Evolutionary conservation across 2,113 vertebrate genomes (phyloP), one percentile per base, ranked within the genome.

Genomic region (Myotis davidii): DNA sequence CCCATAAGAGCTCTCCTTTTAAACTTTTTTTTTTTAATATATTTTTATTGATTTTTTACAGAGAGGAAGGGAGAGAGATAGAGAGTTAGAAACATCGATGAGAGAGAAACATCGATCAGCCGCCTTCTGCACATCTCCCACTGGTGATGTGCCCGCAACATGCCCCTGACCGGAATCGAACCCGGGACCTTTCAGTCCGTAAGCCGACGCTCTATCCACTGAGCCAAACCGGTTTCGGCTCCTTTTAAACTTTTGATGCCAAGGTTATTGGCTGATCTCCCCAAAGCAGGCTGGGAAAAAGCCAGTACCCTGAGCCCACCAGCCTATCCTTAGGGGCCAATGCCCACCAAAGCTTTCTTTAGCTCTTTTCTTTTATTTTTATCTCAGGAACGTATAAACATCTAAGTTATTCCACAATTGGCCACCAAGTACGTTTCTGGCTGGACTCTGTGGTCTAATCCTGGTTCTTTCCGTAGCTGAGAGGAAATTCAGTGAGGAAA

Each of bases 401-500:
- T 79, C 79, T 76, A 77, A 37, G 21, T 86, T 65, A 56, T 17
- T 18, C 25, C 37, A 39, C 2, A 6, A 29, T 21, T 64, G 14
- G 18, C 48, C 25, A 88, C 50, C 23, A 69, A 42, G 32, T 54
- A 39, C 29, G 64, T 74, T 86, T 54, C 81, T 85, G 10, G 32
- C 59, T 81, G n/a, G 50, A 25, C 21, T 90, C 86, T 89, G 42
- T 54, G 45, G 25, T 89, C 77, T 95, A 34, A 81, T 84, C 79
- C 84, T 85, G 59, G 32, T 77, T 95, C 83, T 90, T 79, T 93
- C 91, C 87, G 37, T 21, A 17, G 20, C 16, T 25, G 72, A 93
- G 67, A 85, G 65, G 67, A 94, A 96, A 85, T 18, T 27, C 74
- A 72, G 25, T 42, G 45, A 86, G 74, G 37, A 92, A 97, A 95